phyloP scores from a whole-genome alignment of 2,888 invertebrate genomes.

The Coecobrya sp. region DNA sequence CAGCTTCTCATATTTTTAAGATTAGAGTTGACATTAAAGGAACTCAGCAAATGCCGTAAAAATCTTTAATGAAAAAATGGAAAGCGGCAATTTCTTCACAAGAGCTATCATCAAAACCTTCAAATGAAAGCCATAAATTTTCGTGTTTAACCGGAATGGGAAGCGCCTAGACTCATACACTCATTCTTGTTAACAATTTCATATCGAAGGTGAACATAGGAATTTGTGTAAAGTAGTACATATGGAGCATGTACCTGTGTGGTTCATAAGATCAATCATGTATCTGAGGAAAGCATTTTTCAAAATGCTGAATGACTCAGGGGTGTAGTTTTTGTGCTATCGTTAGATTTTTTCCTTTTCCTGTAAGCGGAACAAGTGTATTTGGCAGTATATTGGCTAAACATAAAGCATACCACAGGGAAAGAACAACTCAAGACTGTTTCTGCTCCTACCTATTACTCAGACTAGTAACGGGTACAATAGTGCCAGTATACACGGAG shows the following conservation, averaged over 20 bases:
- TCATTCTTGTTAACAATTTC: background rate
- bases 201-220: background rate
- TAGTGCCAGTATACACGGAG: background rate
- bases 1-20: background rate
- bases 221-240: background rate
- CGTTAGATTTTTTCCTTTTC: background rate
- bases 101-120: constrained; percentile 52
- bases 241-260: background rate
- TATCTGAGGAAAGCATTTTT: constrained; percentile 53
- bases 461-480: background rate
- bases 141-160: constrained; percentile 31
- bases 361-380: constrained; percentile 12
- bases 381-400: background rate
- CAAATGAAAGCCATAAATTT: constrained; percentile 60
- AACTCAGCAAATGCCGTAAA: constrained; percentile 23
- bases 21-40: constrained; percentile 42
- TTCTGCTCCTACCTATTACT: background rate
- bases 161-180: constrained; percentile 2
- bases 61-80: constrained; percentile 55
- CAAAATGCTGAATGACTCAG: constrained; percentile 37
- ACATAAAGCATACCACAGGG: background rate
- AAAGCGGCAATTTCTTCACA: constrained; percentile 36
- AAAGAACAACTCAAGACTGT: background rate
- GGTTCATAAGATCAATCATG: constrained; percentile 50
- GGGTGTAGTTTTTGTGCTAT: constrained; percentile 34